Conservation (phyloP, 2,797 vertebrate species). For the Sebastes cheni region DNA sequence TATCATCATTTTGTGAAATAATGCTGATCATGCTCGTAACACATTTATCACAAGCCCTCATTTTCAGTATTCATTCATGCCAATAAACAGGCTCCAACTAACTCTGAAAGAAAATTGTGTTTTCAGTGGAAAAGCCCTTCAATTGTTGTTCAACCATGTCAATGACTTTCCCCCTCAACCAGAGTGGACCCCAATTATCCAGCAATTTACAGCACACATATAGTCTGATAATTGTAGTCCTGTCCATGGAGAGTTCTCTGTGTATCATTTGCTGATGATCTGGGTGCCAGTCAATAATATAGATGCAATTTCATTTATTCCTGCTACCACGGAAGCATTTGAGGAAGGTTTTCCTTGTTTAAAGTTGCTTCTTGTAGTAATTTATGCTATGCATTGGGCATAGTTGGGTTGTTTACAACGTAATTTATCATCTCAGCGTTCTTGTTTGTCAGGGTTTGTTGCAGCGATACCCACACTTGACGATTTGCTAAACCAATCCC, state of each 20-base stretch:
- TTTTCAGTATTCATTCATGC: conserved; percentile 17
- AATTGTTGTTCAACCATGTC: conserved; percentile 60
- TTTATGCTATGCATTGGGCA: background rate
- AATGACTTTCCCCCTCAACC: conserved; percentile 53
- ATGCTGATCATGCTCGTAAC: background rate
- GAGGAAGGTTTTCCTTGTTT: background rate
- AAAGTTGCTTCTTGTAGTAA: background rate
- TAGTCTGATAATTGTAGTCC: conserved; percentile 46
- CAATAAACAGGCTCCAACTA: conserved; percentile 9
- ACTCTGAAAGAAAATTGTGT: conserved; percentile 10
- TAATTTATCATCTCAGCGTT: background rate
- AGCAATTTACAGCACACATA: conserved; percentile 49
- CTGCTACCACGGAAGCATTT: background rate
- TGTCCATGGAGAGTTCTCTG: conserved; percentile 26
- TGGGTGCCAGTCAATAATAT: background rate
- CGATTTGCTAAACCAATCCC: background rate
- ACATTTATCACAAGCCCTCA: conserved; percentile 1
- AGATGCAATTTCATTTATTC: background rate
- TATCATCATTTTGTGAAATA: background rate
- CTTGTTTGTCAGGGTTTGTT: background rate
- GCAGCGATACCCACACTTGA: background rate
- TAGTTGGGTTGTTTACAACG: background rate
- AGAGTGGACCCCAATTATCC: conserved; percentile 59
- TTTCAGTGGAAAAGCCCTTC: conserved; percentile 47
- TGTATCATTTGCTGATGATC: conserved; percentile 40